phyloP scores from a whole-genome alignment of 1,140 invertebrate genomes.

The Drosophila erecta region DNA sequence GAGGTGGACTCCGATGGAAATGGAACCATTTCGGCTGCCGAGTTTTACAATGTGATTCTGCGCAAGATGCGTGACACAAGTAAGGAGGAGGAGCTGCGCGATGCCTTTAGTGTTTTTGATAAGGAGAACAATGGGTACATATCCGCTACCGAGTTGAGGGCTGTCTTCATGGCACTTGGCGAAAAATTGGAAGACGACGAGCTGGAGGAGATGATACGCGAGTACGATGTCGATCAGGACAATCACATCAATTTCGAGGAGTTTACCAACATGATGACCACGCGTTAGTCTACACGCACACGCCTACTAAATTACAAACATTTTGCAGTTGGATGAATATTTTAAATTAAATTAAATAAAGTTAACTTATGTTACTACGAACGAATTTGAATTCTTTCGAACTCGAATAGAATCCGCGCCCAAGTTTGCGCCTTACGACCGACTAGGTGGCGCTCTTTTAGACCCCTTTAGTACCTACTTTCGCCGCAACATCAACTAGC shows the following conservation, averaged over 20 bases:
- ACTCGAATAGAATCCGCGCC: too few relatives aligned
- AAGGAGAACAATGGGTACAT: slow-evolving; percentile 48
- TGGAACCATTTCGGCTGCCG: slow-evolving; percentile 14
- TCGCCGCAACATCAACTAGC: background rate
- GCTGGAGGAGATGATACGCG: slow-evolving; percentile 82
- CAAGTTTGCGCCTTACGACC: background rate
- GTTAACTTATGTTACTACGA: too few relatives aligned
- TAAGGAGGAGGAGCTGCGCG: slow-evolving; percentile 44
- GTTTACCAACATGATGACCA: slow-evolving; percentile 72
- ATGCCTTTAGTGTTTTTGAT: slow-evolving; percentile 41
- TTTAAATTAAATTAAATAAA: background rate
- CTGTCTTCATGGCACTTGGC: slow-evolving; percentile 91
- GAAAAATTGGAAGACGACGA: slow-evolving; percentile 39
- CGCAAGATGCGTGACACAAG: slow-evolving; percentile 16
- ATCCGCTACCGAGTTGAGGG: slow-evolving; percentile 18
- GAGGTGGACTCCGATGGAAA: slow-evolving; percentile 54
- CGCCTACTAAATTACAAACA: background rate
- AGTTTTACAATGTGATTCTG: slow-evolving; percentile 34
- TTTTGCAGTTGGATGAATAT: background rate
- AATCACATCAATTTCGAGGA: slow-evolving; percentile 93
- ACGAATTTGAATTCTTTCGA: too few relatives aligned
- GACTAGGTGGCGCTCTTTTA: background rate
- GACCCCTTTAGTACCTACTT: background rate
- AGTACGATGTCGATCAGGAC: slow-evolving; percentile 95
- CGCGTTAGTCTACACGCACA: slow-evolving; percentile 2